phyloP scores from a whole-genome alignment of 2,113 vertebrate species.

The Hyla sarda region DNA sequence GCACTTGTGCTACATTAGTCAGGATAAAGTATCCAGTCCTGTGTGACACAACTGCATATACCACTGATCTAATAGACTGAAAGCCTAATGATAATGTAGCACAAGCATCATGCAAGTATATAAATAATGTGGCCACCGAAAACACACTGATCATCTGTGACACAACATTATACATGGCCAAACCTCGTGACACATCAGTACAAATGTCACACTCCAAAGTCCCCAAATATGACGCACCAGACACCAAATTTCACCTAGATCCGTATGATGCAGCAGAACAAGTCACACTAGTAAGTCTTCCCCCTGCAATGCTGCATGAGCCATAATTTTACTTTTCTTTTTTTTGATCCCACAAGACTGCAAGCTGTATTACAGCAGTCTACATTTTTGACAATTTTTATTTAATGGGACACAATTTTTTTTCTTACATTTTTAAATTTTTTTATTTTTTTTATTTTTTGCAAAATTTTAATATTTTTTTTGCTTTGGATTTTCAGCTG shows the following conservation, averaged over 20 bases:
- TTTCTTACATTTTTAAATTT: background rate
- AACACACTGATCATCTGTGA: background rate
- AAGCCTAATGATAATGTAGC: background rate
- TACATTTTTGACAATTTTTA: background rate
- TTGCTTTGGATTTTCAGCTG: background rate
- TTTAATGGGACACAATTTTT: background rate
- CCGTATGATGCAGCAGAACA: background rate
- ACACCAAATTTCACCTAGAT: background rate
- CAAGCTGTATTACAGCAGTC: background rate
- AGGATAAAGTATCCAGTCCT: background rate
- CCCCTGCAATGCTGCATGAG: background rate
- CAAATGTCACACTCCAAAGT: background rate
- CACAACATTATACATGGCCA: background rate
- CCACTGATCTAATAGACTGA: background rate
- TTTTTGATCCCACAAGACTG: background rate
- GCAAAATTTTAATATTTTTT: background rate
- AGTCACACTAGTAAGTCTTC: conserved; percentile 8
- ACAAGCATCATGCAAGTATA: background rate
- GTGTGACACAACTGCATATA: conserved; percentile 5
- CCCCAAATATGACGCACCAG: background rate
- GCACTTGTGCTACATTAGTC: background rate
- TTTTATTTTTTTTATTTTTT: background rate
- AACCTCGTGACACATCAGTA: background rate
- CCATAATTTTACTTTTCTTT: background rate
- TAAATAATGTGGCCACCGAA: background rate